Conservation (phyloP, 2,113 vertebrate species). For the Microcebus lehilahytsara region DNA sequence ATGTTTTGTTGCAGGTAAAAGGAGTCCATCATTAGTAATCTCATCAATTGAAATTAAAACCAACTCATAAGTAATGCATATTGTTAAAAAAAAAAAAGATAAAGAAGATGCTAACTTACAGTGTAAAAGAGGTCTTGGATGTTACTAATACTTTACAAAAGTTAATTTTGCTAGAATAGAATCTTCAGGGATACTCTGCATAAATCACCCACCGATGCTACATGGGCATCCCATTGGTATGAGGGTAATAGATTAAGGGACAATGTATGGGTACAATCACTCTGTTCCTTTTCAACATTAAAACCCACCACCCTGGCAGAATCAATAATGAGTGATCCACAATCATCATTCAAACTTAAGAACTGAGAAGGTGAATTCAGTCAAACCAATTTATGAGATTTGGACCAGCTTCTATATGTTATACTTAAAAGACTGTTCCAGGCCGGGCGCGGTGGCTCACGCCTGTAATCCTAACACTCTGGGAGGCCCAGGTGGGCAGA, state of each 20-base stretch:
- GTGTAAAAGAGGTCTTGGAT: background rate
- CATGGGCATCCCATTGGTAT: background rate
- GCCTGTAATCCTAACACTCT: too few species aligned
- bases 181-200: background rate
- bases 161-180: background rate
- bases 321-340: background rate
- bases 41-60: background rate
- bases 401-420: background rate
- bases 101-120: background rate
- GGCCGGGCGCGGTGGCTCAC: too few species aligned
- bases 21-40: background rate
- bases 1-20: background rate
- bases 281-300: background rate
- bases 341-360: background rate
- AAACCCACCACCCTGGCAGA: background rate
- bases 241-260: background rate
- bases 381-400: background rate
- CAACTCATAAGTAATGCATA: background rate
- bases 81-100: background rate
- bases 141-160: background rate
- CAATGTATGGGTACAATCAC: background rate
- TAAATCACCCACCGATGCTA: background rate
- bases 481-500: too few species aligned
- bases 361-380: background rate
- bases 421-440: background rate